Conservation (phyloP, 1,140 invertebrate genomes). For the Cyclargus thomasi region DNA sequence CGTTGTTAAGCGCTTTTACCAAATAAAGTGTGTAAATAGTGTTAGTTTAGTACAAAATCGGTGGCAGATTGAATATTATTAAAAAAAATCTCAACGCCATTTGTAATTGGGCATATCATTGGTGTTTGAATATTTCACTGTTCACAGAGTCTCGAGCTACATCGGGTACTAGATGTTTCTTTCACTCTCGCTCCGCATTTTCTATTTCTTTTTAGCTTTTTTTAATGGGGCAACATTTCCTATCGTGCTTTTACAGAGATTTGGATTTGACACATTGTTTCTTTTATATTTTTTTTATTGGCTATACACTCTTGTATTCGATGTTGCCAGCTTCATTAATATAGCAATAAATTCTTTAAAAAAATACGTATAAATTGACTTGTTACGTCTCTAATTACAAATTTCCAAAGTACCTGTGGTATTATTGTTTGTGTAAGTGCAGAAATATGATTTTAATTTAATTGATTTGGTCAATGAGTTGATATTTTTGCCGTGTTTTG, state of each 20-base stretch:
- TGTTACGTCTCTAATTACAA: constrained; percentile 6
- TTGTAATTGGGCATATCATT: constrained; percentile 32
- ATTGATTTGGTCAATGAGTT: not conserved
- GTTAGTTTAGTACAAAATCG: constrained; percentile 70
- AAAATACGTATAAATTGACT: constrained; percentile 1
- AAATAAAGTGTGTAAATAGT: constrained; percentile 64
- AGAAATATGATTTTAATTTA: not conserved
- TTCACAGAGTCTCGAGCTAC: not conserved
- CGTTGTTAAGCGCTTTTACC: constrained; percentile 62
- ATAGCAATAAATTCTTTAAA: constrained; percentile 7
- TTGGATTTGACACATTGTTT: not conserved
- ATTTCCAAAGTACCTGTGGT: constrained; percentile 12
- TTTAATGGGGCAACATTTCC: not conserved
- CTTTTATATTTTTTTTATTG: not conserved
- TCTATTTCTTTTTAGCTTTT: not conserved
- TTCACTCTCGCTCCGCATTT: not conserved
- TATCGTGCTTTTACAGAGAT: not conserved
- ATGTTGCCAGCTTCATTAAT: not conserved
- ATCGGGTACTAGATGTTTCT: not conserved
- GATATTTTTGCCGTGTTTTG: not conserved
- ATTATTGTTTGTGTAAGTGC: constrained; percentile 2
- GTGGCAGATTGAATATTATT: constrained; percentile 56
- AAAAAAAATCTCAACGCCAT: constrained; percentile 24
- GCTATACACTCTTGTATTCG: not conserved
- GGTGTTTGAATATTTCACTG: constrained; percentile 24